Conservation (phyloP, 2,797 vertebrate species). For the Pygocentrus nattereri region DNA sequence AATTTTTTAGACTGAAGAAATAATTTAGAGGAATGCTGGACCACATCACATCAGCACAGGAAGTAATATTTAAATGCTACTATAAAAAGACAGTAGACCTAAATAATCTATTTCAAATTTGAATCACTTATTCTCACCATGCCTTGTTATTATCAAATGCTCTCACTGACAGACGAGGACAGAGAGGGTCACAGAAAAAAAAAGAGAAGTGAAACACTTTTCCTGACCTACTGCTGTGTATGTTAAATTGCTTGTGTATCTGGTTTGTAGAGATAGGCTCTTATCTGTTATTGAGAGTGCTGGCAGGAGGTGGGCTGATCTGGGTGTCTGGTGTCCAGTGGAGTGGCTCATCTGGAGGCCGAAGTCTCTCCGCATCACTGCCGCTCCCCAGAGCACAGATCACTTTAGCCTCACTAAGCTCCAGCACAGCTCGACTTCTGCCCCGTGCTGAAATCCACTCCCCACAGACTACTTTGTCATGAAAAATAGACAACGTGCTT, state of each 20-base stretch:
- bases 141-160: conserved; percentile 13
- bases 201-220: conserved; percentile 5
- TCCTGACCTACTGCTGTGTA: conserved; percentile 59
- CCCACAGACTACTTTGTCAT: background rate
- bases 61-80: background rate
- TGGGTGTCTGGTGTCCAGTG: conserved; percentile 69
- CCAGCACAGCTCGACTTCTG: conserved; percentile 44
- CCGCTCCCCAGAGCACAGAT: conserved; percentile 58
- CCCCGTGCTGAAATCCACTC: conserved; percentile 12
- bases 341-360: conserved; percentile 67
- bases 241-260: conserved; percentile 75
- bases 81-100: background rate
- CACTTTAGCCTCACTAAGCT: conserved; percentile 52
- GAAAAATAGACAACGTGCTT: conserved; percentile 14
- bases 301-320: conserved; percentile 68
- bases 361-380: conserved; percentile 62
- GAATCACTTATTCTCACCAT: conserved; percentile 35
- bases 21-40: no score
- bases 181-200: conserved; percentile 7
- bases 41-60: no score
- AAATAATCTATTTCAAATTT: background rate
- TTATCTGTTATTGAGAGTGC: conserved; percentile 77
- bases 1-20: background rate
- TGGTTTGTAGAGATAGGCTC: conserved; percentile 75
- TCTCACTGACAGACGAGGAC: conserved; percentile 20